Base-by-base conservation (phyloP, 2,888 invertebrate genomes). In the Ormyrus thymus region DNA sequence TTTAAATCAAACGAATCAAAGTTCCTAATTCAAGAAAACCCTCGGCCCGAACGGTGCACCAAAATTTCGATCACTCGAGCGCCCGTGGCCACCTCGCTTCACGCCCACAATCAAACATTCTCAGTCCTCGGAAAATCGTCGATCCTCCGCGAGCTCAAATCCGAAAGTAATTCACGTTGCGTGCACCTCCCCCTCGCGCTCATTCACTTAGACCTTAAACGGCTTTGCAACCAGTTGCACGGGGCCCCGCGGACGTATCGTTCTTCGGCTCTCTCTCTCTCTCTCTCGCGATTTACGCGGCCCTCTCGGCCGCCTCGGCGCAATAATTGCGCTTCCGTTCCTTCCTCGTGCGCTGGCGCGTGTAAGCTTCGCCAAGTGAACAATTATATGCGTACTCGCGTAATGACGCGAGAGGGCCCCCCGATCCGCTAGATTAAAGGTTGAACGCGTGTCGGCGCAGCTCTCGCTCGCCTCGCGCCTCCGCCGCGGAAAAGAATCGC, bases 191-290 rank as follows among this genome's bases (percentile, higher is more conserved):
- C 15, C 64, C 55, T n/a, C 74, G 61, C 51, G 77, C 77, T 74
- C 74, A 77, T 80, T 80, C 80, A 70, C 77, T 80, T 70, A 74
- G 29, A 64, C 65, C 74, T 70, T 80, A 80, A 77, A 77, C 80
- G 74, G 43, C 78, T 80, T 80, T 80, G 74, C 80, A 80, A 78
- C 74, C 77, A 80, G 77, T 78, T 80, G 77, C 80, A 65, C 65
- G 68, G 43, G 70, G 29, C 29, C 29, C 29, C 10, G 51, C 51
- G 50, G 7, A 48, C n/a, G 64, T 64, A 29, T 46, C 29, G 10
- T 50, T 29, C 11, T 29, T n/a, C 45, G 7, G 13, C 43, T 61
- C 66, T 29, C 68, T 51, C 51, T 59, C 66, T 11, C 61, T 68
- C 43, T 64, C 58, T 53, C 51, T 66, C 71, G 71, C 71, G 71